Evolutionary conservation across 2,797 vertebrate genomes (phyloP).

Genomic region (Pelodytes ibericus): DNA sequence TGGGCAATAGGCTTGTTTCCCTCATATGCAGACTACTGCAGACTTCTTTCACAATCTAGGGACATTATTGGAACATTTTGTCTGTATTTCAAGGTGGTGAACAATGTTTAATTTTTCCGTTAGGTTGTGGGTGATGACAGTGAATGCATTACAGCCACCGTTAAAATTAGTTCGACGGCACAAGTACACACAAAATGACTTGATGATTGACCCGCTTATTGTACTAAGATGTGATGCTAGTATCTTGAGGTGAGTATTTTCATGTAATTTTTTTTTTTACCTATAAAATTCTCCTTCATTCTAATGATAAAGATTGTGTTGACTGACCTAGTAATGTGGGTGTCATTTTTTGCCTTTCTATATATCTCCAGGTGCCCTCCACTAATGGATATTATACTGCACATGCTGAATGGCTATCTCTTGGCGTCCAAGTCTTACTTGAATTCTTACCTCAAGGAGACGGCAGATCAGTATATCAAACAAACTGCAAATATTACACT

Average conservation of each 20-base stretch:
- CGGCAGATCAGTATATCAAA: slow-evolving; percentile 87
- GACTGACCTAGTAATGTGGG: not conserved
- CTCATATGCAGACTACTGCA: not conserved
- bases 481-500: slow-evolving; percentile 83
- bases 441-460: slow-evolving; percentile 94
- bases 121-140: slow-evolving; percentile 98
- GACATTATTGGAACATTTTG: no score
- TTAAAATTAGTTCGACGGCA: slow-evolving; percentile 84
- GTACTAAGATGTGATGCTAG: slow-evolving; percentile 91
- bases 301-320: not conserved
- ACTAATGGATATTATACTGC: slow-evolving; percentile 93
- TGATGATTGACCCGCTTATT: slow-evolving; percentile 97
- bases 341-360: not conserved
- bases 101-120: not conserved
- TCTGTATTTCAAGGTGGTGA: not conserved
- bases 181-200: slow-evolving; percentile 92
- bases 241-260: slow-evolving; percentile 84
- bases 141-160: slow-evolving; percentile 91
- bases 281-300: slow-evolving; percentile 1
- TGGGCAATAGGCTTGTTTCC: no score
- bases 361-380: slow-evolving; percentile 83
- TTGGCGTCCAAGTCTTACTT: slow-evolving; percentile 95
- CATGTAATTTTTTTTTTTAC: not conserved
- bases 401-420: slow-evolving; percentile 96
- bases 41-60: no score